Base-by-base conservation (phyloP, 2,113 vertebrate species). In the Galbula dea region DNA sequence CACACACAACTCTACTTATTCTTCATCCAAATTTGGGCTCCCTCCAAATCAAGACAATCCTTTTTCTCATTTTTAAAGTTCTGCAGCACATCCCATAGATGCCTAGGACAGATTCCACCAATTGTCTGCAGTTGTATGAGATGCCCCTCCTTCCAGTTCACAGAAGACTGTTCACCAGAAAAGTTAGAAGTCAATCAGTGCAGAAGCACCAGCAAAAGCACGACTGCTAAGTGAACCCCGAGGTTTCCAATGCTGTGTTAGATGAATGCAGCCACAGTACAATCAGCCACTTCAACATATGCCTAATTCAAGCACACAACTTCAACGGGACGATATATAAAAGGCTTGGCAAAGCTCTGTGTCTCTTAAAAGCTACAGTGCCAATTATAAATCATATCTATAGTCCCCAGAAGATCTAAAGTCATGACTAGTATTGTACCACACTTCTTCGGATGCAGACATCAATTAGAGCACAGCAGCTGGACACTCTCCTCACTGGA, bases 361-460 rank as follows among this genome's bases (percentile, higher is more conserved):
- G 13, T 45, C 89, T 93, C 83, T 93, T 77, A 88, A 96, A 86
- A 93, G 89, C 87, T 55, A 39, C 82, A 41, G 82, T 54, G 94
- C 89, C 94, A 95, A 91, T 94, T 94, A 96, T 83, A 93, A 94
- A 95, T 95, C 86, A 22, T 69, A 91, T 77, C 92, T 94, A 82
- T 74, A 89, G 90, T 34, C 66, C 84, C 68, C 89, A 91, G 78
- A 96, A 94, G 91, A 94, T 93, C 95, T 93, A 19, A 97, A 91
- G 86, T 95, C 92, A 88, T 91, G 61, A 48, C 34, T 51, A 84
- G 75, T 10, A 93, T 66, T 85, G 93, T 93, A 83, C 46, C 81
- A 72, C 26, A 13, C 71, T 88, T 66, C 89, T 86, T 91, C 1
- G 0, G 80, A 84, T 83, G 74, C 54, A 73, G 75, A 83, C 79